These are phyloP conservation scores for Serinus canaria DNA, from an alignment of 2,113 vertebrate species.

Conservation along the genomic window DNA sequence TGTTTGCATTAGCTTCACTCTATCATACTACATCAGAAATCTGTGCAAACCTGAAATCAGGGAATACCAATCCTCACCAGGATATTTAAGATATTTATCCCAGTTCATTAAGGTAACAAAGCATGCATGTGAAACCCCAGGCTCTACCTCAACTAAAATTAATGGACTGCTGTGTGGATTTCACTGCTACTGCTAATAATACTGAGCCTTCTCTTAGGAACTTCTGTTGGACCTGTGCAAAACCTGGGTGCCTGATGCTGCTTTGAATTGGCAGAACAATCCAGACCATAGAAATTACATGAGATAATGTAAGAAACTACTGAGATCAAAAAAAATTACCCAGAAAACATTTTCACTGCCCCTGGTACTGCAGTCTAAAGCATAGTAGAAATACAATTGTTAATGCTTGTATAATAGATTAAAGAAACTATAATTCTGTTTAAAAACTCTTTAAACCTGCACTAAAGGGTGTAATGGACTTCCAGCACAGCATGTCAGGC, in stretches of 20 bases:
- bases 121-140: background rate
- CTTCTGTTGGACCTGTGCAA: background rate
- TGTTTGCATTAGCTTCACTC: background rate
- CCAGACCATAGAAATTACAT: background rate
- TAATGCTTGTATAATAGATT: background rate
- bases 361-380: background rate
- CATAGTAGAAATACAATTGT: background rate
- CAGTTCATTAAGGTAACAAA: slow-evolving; percentile 15
- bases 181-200: background rate
- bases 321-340: background rate
- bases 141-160: background rate
- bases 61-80: background rate
- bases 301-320: background rate
- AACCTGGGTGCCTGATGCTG: background rate
- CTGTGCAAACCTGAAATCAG: background rate
- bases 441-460: background rate
- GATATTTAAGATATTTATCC: slow-evolving; percentile 16
- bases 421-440: background rate
- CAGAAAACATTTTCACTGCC: background rate
- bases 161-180: background rate
- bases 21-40: background rate
- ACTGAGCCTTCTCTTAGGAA: background rate
- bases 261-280: slow-evolving; percentile 18
- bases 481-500: background rate
- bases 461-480: background rate